Base-by-base conservation (phyloP, 2,113 vertebrate species). In the Talpa occidentalis region DNA sequence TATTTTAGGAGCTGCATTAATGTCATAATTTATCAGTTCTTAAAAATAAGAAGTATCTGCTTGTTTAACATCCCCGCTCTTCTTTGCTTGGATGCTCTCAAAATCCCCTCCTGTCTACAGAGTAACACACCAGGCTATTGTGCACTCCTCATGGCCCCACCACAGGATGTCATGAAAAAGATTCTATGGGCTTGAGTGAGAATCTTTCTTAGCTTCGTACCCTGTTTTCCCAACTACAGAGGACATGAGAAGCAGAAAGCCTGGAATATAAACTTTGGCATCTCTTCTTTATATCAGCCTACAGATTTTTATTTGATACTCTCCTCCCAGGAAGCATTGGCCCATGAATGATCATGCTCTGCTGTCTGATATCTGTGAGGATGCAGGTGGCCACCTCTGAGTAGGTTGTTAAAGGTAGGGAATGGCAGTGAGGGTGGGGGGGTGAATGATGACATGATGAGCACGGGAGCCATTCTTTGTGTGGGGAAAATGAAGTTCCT, bases 71-170 rank as follows among this genome's bases (percentile, higher is more conserved):
- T 44, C 14, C 15, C 0, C 47, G 66, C 5, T 56, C 67, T 79
- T 66, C 8, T 54, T 78, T 77, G 21, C 21, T 35, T 64, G 37
- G 19, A 32, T 91, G 37, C 30, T 86, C 6, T 47, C 28, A 87
- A 67, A 12, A n/a, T 47, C 12, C 32, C 40, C 21, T 49, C 10
- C 9, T 1, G 3, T 28, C 42, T 69, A 11, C 16, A 62, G 28
- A 26, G 28, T 56, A 28, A 62, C 44, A 17, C 19, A 2, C 21
- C 2, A 0, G 32, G 19, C 4, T 2, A 5, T 12, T 24, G 32
- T 88, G 11, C 19, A 5, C 8, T 0, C 0, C 1, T 81, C 56
- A 52, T 73, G 44, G 44, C 44, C 6, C 4, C 16, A 21, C 26
- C n/a, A 67, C 26, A 28, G 19, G 28, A 56, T 24, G 16, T 37